phyloP scores from a whole-genome alignment of 2,888 invertebrate genomes.

The Drosophila rellima region DNA sequence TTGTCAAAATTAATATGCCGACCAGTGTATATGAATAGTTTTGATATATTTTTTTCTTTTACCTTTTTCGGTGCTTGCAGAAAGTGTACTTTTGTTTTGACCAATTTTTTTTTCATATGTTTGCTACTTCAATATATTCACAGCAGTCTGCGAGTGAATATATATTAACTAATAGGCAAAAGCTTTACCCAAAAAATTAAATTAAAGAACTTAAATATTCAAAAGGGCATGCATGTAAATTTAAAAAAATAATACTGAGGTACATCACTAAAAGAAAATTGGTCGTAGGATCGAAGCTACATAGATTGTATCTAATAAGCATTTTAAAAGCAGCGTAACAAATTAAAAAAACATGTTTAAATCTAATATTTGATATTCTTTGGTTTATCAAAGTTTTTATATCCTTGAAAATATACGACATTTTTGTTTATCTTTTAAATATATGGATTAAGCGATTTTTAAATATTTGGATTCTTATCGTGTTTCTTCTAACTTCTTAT shows the following conservation, averaged over 20 bases:
- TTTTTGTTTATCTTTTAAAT: not conserved
- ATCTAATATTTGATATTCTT: not conserved
- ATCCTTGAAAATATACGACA: not conserved
- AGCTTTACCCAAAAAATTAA: constrained; percentile 10
- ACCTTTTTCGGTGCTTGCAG: constrained; percentile 85
- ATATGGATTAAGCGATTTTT: not conserved
- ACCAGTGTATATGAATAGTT: constrained; percentile 6
- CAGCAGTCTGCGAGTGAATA: constrained; percentile 47
- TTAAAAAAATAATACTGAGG: constrained; percentile 10
- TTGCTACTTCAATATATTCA: constrained; percentile 41
- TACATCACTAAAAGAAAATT: not conserved
- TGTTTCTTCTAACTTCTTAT: too few species aligned
- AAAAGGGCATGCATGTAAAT: constrained; percentile 16
- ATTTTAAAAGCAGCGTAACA: constrained; percentile 8
- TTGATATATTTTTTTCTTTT: constrained; percentile 53
- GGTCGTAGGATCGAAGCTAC: not conserved
- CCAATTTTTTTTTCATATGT: constrained; percentile 55
- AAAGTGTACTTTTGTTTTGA: constrained; percentile 82
- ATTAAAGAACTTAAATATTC: not conserved
- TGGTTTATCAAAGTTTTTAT: not conserved
- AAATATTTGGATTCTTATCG: too few species aligned
- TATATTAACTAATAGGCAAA: constrained; percentile 24
- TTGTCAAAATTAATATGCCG: too few species aligned
- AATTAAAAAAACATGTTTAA: not conserved
- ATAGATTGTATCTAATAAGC: not conserved